A percentile compares a stretch with the other conserved stretches of the same genome.
phyloP scores from a whole-genome alignment of 2,888 invertebrate species.

The Hirudinaria manillensis region DNA sequence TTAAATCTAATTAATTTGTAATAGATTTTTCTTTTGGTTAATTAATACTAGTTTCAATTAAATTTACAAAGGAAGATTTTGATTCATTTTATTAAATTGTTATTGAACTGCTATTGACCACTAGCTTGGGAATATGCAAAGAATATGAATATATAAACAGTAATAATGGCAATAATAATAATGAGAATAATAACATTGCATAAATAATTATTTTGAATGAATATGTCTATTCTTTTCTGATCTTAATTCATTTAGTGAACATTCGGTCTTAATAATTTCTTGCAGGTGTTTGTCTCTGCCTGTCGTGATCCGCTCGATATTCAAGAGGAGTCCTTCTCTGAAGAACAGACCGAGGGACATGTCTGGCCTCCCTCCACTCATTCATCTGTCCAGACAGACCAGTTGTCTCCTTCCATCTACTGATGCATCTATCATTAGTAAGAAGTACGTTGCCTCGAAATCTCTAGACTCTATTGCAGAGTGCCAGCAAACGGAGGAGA shows the following conservation, averaged over 20 bases:
- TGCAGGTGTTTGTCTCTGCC: slow-evolving; percentile 30
- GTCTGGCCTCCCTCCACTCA: not conserved
- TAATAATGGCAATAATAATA: not conserved
- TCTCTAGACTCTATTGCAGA: not conserved
- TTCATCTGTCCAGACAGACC: not conserved
- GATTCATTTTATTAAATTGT: too few relatives aligned
- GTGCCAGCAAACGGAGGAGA: not conserved
- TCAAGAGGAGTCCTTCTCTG: slow-evolving; percentile 12
- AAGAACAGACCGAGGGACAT: not conserved
- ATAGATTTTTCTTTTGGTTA: too few relatives aligned
- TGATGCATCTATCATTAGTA: not conserved
- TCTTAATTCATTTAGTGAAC: too few relatives aligned
- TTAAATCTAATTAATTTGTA: too few relatives aligned
- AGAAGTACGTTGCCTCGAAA: slow-evolving; percentile 4
- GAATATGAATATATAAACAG: too few relatives aligned
- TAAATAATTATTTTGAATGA: not conserved
- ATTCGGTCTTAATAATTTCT: not conserved
- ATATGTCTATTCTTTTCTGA: not conserved
- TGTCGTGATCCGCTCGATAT: slow-evolving; percentile 23
- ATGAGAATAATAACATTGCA: slow-evolving; percentile 13
- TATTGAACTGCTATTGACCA: too few relatives aligned
- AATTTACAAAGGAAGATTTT: too few relatives aligned
- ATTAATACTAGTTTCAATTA: too few relatives aligned
- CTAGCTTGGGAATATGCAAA: too few relatives aligned
- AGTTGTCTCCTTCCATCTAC: slow-evolving; percentile 3